Percentiles rank a stretch among this genome's conserved stretches.
phyloP scores from a whole-genome alignment of 2,797 vertebrate genomes.

The Chromobotia macracanthus region DNA sequence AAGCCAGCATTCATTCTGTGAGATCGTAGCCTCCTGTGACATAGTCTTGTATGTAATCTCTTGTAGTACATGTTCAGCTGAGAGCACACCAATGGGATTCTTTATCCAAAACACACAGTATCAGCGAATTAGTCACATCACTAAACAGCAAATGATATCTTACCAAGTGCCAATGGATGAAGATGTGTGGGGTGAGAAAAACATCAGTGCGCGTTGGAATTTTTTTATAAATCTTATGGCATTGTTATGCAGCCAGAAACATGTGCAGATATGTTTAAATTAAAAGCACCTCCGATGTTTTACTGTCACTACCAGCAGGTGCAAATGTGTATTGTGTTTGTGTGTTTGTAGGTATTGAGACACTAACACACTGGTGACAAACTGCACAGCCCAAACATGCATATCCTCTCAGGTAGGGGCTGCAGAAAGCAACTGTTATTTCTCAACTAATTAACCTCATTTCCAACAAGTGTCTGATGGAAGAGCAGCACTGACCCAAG shows the following conservation, averaged over 20 bases:
- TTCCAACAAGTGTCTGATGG: constrained; percentile 16
- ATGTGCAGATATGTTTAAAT: neutral
- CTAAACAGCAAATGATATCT: constrained; percentile 64
- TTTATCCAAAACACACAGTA: constrained; percentile 68
- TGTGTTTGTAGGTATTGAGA: neutral
- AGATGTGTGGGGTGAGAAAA: constrained; percentile 9
- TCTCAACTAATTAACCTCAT: constrained; percentile 51
- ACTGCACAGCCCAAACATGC: neutral
- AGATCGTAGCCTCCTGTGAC: constrained; percentile 63
- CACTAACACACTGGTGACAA: constrained; percentile 13
- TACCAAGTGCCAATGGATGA: constrained; percentile 37
- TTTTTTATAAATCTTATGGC: neutral
- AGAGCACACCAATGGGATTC: constrained; percentile 72
- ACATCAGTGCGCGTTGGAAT: neutral
- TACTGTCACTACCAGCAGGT: neutral
- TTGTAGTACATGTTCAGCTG: constrained; percentile 73
- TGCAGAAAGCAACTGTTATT: constrained; percentile 40
- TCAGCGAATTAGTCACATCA: constrained; percentile 68
- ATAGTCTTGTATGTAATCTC: constrained; percentile 78
- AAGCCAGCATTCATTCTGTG: constrained; percentile 62
- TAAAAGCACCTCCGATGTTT: neutral
- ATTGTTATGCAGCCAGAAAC: neutral
- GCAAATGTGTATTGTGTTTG: neutral
- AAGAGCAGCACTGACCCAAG: constrained; percentile 37
- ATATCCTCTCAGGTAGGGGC: constrained; percentile 10